Conservation (phyloP, 1,140 invertebrate species). For the Leucophenga varia region DNA sequence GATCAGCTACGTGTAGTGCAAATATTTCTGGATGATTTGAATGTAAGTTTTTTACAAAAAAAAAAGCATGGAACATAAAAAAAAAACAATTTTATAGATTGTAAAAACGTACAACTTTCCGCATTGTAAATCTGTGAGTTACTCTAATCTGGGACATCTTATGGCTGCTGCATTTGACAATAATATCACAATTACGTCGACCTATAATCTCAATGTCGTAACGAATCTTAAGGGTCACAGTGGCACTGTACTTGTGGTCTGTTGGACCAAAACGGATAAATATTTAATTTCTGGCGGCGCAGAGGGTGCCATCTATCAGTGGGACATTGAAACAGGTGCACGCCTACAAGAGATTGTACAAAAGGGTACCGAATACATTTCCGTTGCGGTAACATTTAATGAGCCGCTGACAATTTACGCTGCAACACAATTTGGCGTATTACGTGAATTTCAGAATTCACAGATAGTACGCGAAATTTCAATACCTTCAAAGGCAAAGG, state of each 20-base stretch:
- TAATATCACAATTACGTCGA: slow-evolving; percentile 22
- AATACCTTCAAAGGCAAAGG: slow-evolving; percentile 51
- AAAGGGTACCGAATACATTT: slow-evolving; percentile 26
- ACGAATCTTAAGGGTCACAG: not conserved
- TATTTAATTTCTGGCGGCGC: not conserved
- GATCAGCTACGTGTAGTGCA: slow-evolving; percentile 85
- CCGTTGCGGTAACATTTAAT: not conserved
- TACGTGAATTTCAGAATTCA: slow-evolving; percentile 78
- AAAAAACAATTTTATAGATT: slow-evolving; percentile 60
- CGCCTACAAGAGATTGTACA: slow-evolving; percentile 74
- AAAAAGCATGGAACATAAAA: too few relatives aligned
- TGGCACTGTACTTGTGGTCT: not conserved
- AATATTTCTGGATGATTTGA: slow-evolving; percentile 84
- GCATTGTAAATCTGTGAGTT: slow-evolving; percentile 17
- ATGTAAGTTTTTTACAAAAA: slow-evolving; percentile 61
- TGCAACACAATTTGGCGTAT: slow-evolving; percentile 72
- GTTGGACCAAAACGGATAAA: not conserved
- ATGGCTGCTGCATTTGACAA: slow-evolving; percentile 23
- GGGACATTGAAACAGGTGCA: slow-evolving; percentile 71
- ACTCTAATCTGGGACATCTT: slow-evolving; percentile 24
- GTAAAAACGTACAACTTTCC: slow-evolving; percentile 28
- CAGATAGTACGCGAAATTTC: slow-evolving; percentile 60
- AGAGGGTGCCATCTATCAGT: slow-evolving; percentile 70
- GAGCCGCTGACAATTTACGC: slow-evolving; percentile 72
- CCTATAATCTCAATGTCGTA: slow-evolving; percentile 19